Percentiles rank a stretch among this genome's conserved stretches.
Evolutionary conservation across 1,140 invertebrate species (phyloP).

Genomic region (Drosophila suzukii): DNA sequence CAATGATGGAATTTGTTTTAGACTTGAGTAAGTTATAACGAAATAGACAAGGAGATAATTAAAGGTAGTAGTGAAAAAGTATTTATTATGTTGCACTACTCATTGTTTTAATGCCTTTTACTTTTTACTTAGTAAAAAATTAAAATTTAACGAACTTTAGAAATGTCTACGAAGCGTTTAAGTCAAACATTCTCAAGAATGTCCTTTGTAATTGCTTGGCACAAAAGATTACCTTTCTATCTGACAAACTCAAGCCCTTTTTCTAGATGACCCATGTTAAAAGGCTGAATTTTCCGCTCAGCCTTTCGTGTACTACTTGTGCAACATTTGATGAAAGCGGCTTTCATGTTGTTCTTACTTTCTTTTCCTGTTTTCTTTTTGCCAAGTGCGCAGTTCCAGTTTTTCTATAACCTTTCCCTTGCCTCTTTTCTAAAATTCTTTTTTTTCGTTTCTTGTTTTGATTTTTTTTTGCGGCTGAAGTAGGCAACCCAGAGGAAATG

Average conservation of each 20-base stretch:
- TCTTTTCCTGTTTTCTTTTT: conserved; percentile 31
- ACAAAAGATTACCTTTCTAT: background rate
- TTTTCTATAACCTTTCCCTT: conserved; percentile 15
- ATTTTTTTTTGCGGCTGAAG: conserved; percentile 51
- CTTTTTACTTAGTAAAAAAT: no score
- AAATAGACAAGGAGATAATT: no score
- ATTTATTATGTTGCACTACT: no score
- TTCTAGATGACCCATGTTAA: conserved; percentile 3
- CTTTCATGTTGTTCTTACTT: conserved; percentile 29
- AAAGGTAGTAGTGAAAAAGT: no score
- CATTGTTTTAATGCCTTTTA: no score
- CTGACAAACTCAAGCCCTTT: background rate
- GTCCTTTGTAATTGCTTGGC: background rate
- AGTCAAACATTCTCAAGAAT: background rate
- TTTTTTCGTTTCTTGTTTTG: conserved; percentile 16
- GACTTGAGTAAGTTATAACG: no score
- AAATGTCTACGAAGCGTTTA: background rate
- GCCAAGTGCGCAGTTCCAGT: conserved; percentile 58
- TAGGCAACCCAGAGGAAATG: conserved; percentile 57
- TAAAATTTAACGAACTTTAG: background rate
- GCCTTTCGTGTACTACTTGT: conserved; percentile 19
- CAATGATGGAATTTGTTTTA: background rate
- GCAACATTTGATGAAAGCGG: conserved; percentile 40
- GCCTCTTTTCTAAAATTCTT: background rate
- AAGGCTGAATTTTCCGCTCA: conserved; percentile 8